Evolutionary conservation across 2,113 vertebrate species (phyloP).

Genomic region (Alouatta palliata): DNA sequence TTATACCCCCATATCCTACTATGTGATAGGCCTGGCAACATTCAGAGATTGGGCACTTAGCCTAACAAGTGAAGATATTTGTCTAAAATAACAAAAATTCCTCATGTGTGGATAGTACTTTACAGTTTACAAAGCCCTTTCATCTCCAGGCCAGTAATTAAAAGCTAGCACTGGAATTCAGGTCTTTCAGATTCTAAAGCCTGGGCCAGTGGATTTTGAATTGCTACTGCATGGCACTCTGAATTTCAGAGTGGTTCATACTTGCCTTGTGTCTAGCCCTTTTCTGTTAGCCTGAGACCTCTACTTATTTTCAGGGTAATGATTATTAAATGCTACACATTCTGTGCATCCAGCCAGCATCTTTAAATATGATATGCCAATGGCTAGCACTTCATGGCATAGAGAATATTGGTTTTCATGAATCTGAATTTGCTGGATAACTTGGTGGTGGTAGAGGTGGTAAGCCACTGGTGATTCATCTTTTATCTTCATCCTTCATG

Average conservation of each 20-base stretch:
- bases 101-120: not conserved
- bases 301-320: slow-evolving; percentile 19
- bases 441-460: not conserved
- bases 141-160: slow-evolving; percentile 23
- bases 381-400: not conserved
- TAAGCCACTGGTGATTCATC: not conserved
- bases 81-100: slow-evolving; percentile 43
- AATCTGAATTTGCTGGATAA: slow-evolving; percentile 48
- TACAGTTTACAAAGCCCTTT: slow-evolving; percentile 29
- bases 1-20: not conserved
- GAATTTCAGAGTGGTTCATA: not conserved
- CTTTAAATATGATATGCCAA: not conserved
- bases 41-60: not conserved
- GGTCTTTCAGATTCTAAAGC: slow-evolving; percentile 48
- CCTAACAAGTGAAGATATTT: not conserved
- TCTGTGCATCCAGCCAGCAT: not conserved
- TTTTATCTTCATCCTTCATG: slow-evolving; percentile 4
- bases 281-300: slow-evolving; percentile 12
- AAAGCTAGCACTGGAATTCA: not conserved
- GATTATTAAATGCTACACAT: slow-evolving; percentile 28
- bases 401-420: not conserved
- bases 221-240: not conserved
- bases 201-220: not conserved
- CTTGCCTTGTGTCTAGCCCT: not conserved
- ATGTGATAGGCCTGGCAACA: not conserved